phyloP scores from a whole-genome alignment of 2,888 invertebrate genomes.

The Ormia ochracea region DNA sequence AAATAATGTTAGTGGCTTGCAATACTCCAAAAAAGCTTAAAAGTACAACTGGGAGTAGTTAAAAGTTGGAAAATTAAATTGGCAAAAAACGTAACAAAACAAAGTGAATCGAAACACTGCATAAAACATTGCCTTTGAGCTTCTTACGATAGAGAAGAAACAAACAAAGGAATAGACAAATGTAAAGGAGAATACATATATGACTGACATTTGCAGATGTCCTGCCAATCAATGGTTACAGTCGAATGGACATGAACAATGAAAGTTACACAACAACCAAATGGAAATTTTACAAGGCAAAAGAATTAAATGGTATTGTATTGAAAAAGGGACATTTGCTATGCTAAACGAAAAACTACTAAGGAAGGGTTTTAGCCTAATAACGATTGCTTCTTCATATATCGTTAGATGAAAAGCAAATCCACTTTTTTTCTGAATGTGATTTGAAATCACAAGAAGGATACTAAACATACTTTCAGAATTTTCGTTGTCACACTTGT shows the following conservation, averaged over 20 bases:
- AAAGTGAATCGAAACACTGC: not conserved
- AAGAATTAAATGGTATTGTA: not conserved
- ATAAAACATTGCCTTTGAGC: slow-evolving; percentile 29
- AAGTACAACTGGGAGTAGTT: slow-evolving; percentile 29
- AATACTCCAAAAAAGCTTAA: slow-evolving; percentile 5
- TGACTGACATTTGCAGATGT: slow-evolving; percentile 76
- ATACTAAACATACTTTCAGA: not conserved
- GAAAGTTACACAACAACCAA: slow-evolving; percentile 12
- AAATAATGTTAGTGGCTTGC: not conserved
- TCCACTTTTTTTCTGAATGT: no score
- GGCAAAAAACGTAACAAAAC: not conserved
- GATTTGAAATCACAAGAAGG: no score
- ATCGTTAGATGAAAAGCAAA: not conserved
- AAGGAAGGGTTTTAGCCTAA: not conserved
- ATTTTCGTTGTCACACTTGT: not conserved
- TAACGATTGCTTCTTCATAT: not conserved
- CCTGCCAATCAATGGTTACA: slow-evolving; percentile 76
- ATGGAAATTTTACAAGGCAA: slow-evolving; percentile 28
- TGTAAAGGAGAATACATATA: slow-evolving; percentile 59
- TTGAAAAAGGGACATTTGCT: not conserved
- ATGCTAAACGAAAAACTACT: not conserved
- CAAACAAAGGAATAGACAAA: no score
- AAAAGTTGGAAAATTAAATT: slow-evolving; percentile 25
- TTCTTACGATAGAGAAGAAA: not conserved
- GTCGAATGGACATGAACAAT: slow-evolving; percentile 71